Percentiles rank a stretch among this genome's conserved stretches.
Evolutionary conservation across 2,888 invertebrate genomes (phyloP).

Genomic region (Epinotia brunnichana): DNA sequence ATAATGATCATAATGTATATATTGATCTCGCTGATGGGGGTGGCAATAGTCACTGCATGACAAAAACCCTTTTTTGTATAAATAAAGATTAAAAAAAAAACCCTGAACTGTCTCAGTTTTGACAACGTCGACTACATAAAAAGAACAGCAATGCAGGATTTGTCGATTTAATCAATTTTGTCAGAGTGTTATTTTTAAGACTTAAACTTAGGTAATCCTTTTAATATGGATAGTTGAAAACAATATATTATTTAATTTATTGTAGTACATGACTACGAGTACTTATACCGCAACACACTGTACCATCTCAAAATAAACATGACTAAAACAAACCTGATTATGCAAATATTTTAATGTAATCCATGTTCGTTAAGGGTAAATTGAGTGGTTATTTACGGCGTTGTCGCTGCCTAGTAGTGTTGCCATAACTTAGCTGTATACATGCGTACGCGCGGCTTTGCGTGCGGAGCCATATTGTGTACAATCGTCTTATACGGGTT

Average conservation of each 20-base stretch:
- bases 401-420: conserved; percentile 49
- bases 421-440: conserved; percentile 54
- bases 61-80: no score
- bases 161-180: no score
- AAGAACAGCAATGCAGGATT: no score
- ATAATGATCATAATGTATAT: no score
- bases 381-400: conserved; percentile 56
- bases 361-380: conserved; percentile 54
- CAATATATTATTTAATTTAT: neutral
- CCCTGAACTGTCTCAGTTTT: no score
- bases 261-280: neutral
- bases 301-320: conserved; percentile 38
- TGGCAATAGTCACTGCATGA: no score
- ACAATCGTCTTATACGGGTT: neutral
- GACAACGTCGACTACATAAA: no score
- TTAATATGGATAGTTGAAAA: neutral
- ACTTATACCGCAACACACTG: neutral
- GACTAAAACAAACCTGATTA: conserved; percentile 49
- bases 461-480: neutral
- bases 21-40: no score
- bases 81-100: no score
- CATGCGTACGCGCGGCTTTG: conserved; percentile 52
- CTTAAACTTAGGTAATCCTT: neutral
- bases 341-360: conserved; percentile 54
- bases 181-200: neutral